Evolutionary conservation across 2,888 invertebrate species (phyloP), one percentile per base, ranked within the genome.

Genomic region (Cantharis rufa): DNA sequence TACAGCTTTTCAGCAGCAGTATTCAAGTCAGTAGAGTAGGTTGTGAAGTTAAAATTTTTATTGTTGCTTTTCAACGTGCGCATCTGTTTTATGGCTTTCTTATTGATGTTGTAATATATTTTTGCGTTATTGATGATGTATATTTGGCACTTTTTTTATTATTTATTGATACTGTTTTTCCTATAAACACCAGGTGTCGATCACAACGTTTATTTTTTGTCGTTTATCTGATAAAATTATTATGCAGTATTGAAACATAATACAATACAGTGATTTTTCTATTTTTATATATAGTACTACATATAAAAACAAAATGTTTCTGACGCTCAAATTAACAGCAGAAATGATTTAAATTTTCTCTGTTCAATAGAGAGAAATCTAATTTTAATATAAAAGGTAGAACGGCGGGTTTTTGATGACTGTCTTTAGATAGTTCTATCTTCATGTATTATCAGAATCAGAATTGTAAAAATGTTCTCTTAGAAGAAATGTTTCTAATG

Each of bases 61-160:
- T 69, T 75, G 71, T 48, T 48, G 74, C 74, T 74, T 74, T 74
- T 74, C 74, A 66, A 63, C 70, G 66, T 71, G 18, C 48, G 71
- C 75, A 66, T 75, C 71, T 75, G 69, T 75, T 75, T 71, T 75
- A 68, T 75, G 66, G 75, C 32, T 66, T 69, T 62, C 62, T 68
- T 68, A 69, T 75, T 32, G 73, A 61, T 73, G 70, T 74, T 70
- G 72, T 72, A 66, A 66, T 72, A 32, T 72, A 72, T 72, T 72
- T 48, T 72, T 72, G 72, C 32, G 72, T 72, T 72, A 72, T 66
- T 68, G 72, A 72, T 18, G 48, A 72, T 18, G 48, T 72, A 66
- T 72, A 66, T 48, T 61, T 72, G 71, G 72, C 72, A 72, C 72
- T 61, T 72, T 72, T 72, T 18, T 72, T 16, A 21, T 68, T 73